phyloP scores from a whole-genome alignment of 2,113 vertebrate genomes.

The Dascyllus trimaculatus region DNA sequence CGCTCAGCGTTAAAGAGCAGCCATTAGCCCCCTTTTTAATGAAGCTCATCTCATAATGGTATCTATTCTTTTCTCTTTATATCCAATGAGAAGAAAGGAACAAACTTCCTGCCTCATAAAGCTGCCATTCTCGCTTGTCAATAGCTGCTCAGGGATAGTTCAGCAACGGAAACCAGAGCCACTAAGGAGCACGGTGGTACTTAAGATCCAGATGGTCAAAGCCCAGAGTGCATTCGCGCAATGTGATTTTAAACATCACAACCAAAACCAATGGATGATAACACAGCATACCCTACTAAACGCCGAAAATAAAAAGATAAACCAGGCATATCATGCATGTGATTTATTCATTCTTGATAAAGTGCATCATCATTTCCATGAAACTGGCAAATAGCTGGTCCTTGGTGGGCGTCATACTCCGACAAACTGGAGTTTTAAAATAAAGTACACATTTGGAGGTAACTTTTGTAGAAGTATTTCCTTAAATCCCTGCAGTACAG shows the following conservation, averaged over 20 bases:
- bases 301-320: neutral
- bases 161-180: constrained; percentile 33
- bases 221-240: constrained; percentile 31
- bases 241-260: constrained; percentile 47
- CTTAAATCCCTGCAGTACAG: too few species aligned
- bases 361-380: neutral
- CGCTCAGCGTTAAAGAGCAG: constrained; percentile 73
- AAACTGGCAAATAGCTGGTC: neutral
- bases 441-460: neutral
- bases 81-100: constrained; percentile 68
- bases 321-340: neutral
- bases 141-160: constrained; percentile 60
- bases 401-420: neutral
- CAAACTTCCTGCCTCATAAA: constrained; percentile 66
- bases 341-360: neutral
- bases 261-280: constrained; percentile 34
- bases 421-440: neutral
- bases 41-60: constrained; percentile 78
- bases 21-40: constrained; percentile 82
- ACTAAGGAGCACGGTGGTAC: constrained; percentile 26
- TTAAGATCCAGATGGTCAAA: constrained; percentile 59
- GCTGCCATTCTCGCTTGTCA: constrained; percentile 58
- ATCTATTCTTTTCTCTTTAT: constrained; percentile 71
- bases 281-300: neutral
- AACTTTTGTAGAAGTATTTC: too few species aligned